Evolutionary conservation across 2,113 vertebrate species (phyloP).

Genomic region (Dolichotis patagonum): DNA sequence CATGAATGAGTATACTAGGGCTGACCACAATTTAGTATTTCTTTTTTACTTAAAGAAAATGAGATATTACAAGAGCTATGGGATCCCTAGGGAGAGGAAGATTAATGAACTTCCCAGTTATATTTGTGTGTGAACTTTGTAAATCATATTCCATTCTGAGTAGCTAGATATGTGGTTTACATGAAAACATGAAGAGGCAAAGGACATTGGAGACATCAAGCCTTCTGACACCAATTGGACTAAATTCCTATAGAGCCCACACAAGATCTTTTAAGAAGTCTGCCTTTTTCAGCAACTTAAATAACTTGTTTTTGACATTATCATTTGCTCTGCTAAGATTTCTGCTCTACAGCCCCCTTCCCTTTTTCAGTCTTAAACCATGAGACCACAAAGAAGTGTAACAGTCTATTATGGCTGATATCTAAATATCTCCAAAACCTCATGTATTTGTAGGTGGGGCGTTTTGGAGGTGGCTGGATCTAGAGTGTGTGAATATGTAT

Average conservation of each 20-base stretch:
- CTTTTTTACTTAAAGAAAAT: not conserved
- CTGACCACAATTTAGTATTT: not conserved
- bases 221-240: not conserved
- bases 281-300: not conserved
- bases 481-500: not conserved
- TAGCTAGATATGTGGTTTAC: not conserved
- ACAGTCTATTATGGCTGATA: not conserved
- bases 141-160: not conserved
- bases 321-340: not conserved
- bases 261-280: not conserved
- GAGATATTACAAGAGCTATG: not conserved
- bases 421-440: not conserved
- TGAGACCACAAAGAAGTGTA: not conserved
- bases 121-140: not conserved
- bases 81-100: not conserved
- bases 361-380: not conserved
- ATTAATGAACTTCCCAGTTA: not conserved
- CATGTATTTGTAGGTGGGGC: not conserved
- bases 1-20: not conserved
- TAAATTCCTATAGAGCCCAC: not conserved
- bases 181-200: not conserved
- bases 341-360: not conserved
- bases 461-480: not conserved
- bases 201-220: not conserved
- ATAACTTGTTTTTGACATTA: constrained; percentile 7